phyloP scores from a whole-genome alignment of 2,888 invertebrate genomes.

The Cantharis lateralis region DNA sequence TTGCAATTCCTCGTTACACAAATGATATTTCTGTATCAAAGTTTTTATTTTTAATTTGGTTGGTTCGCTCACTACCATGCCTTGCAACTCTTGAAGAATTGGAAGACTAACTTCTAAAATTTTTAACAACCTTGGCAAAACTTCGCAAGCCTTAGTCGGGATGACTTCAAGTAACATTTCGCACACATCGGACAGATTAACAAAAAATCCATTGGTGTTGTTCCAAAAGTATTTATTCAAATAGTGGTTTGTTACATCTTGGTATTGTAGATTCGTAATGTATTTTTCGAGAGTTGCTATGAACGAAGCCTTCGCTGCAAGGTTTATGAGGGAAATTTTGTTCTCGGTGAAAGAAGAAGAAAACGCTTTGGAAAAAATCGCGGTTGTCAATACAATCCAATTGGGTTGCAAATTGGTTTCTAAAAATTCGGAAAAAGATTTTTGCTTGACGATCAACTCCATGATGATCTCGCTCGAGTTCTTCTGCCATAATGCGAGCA shows the following conservation, averaged over 20 bases:
- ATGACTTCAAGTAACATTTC: constrained; percentile 51
- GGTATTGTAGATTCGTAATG: constrained; percentile 32
- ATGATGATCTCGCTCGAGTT: not conserved
- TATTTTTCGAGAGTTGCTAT: constrained; percentile 35
- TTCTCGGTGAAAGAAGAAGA: constrained; percentile 36
- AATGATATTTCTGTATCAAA: constrained; percentile 46
- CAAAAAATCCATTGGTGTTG: constrained; percentile 39
- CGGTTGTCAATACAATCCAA: constrained; percentile 14
- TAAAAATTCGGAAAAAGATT: not conserved
- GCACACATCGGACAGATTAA: constrained; percentile 36
- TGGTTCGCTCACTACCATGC: constrained; percentile 30
- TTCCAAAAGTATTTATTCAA: constrained; percentile 35
- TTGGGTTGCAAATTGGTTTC: not conserved
- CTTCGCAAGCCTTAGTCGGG: constrained; percentile 45
- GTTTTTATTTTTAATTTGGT: constrained; percentile 54
- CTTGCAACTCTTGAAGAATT: constrained; percentile 33
- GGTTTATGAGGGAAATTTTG: constrained; percentile 34
- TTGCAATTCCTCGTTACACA: constrained; percentile 40
- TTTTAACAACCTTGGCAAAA: constrained; percentile 42
- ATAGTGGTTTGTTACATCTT: constrained; percentile 24
- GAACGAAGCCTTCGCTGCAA: constrained; percentile 33
- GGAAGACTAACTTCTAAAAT: constrained; percentile 36
- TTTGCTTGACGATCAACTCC: not conserved
- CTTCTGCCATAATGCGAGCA: not conserved
- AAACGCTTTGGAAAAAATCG: constrained; percentile 59